Base-by-base conservation (phyloP, 2,797 vertebrate species). In the Myoxocephalus aenaeus region DNA sequence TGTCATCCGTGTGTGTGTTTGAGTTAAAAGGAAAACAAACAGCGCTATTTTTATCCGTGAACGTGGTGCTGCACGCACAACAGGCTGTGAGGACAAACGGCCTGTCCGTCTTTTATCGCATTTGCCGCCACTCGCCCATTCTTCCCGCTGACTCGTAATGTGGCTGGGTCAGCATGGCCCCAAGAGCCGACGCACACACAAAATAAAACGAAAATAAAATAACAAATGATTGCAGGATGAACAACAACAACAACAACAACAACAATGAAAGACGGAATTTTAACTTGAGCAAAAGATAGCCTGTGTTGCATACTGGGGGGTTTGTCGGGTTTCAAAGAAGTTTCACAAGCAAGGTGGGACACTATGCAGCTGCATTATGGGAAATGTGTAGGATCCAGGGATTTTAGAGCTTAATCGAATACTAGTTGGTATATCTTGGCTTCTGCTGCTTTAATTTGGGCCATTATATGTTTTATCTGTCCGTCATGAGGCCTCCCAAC, bases 111-210 rank as follows among this genome's bases (percentile, higher is more conserved):
- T 83, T 86, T 90, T 81, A 94, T 91, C 27, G 5, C 79, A 87
- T 94, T 90, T 90, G 59, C 72, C 79, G 62, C 70, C 79, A 54
- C 77, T 73, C 57, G 66, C 65, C 87, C 91, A 87, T 94, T 92
- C 81, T 91, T 95, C 85, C 87, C 6, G 10, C 68, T 79, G 90
- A 88, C 85, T 87, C 84, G 81, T 77, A 85, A 82, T 79, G 73
- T 72, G 73, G 68, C 67, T 79, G 54, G 85, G 86, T 88, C 81
- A 84, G 81, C 66, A 18, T 10, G 59, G 51, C 14, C 36, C 12
- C 66, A 57, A 32, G 22, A 34, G 65, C 11, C 8, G 0, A 42
- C 9, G 34, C 32, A 53, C 20, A 38, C 17, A 20, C 13, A 34
- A 20, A 68, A 17, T 2, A 17, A 14, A 15, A 44, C 13, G 1